These are phyloP conservation scores for Tipula vernalis DNA, from an alignment of 2,888 invertebrate species.

Conservation along the genomic window DNA sequence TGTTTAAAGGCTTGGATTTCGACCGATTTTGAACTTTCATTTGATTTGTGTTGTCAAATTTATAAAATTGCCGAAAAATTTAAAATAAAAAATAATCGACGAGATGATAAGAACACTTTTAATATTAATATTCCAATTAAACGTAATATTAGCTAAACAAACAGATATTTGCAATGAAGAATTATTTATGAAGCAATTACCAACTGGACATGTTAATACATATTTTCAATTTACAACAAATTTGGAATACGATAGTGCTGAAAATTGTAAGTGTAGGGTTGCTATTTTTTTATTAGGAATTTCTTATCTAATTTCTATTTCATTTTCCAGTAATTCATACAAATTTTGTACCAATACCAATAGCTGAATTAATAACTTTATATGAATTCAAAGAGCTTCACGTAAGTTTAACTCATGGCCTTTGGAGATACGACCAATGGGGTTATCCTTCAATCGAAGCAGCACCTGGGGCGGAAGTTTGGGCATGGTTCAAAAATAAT, in stretches of 20 bases:
- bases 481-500: conserved; percentile 74
- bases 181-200: conserved; percentile 71
- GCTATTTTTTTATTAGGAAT: not conserved
- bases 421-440: conserved; percentile 91
- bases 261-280: conserved; percentile 43
- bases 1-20: too few species aligned
- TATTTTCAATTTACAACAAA: conserved; percentile 85
- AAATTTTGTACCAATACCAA: conserved; percentile 72
- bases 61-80: not conserved
- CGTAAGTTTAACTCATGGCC: conserved; percentile 81
- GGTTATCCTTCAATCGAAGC: conserved; percentile 85
- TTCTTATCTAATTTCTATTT: conserved; percentile 14
- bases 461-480: conserved; percentile 87
- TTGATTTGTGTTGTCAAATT: too few species aligned
- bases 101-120: not conserved
- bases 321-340: conserved; percentile 61
- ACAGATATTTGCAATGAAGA: conserved; percentile 76
- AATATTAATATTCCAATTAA: not conserved
- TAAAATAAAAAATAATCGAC: not conserved
- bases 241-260: conserved; percentile 48
- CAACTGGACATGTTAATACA: conserved; percentile 71
- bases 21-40: too few species aligned
- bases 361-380: conserved; percentile 75
- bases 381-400: conserved; percentile 84
- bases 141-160: conserved; percentile 16